phyloP scores from a whole-genome alignment of 2,888 invertebrate species.

The Temnothorax ravouxi region DNA sequence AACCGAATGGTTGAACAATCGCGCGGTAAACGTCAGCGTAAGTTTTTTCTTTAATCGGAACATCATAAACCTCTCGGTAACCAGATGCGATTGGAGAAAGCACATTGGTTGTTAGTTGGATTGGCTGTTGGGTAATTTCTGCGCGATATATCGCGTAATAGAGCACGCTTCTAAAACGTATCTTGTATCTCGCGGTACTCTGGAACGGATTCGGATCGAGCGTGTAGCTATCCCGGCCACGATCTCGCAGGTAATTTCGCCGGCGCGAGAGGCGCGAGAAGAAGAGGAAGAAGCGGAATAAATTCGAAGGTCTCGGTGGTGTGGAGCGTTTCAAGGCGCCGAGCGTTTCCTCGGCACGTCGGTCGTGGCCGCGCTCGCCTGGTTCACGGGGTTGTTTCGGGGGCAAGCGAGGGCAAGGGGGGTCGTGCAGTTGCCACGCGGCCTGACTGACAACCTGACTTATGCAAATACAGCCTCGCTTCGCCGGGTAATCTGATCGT shows the following conservation, averaged over 20 bases:
- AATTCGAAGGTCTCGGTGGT: conserved; percentile 51
- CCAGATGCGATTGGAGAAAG: conserved; percentile 50
- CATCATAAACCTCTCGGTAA: not conserved
- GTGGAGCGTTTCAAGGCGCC: conserved; percentile 54
- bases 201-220: conserved; percentile 40
- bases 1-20: conserved; percentile 2
- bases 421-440: conserved; percentile 85
- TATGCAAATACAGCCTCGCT: conserved; percentile 85
- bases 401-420: conserved; percentile 77
- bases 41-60: conserved; percentile 14
- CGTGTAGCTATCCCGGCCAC: conserved; percentile 51
- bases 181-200: conserved; percentile 37
- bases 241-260: conserved; percentile 47
- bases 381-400: conserved; percentile 71
- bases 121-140: conserved; percentile 37
- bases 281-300: conserved; percentile 46
- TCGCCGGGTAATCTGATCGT: conserved; percentile 78
- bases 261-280: conserved; percentile 21
- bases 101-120: conserved; percentile 15
- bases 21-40: conserved; percentile 10
- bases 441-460: conserved; percentile 86
- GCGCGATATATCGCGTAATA: conserved; percentile 47
- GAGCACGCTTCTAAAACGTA: conserved; percentile 43
- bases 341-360: conserved; percentile 71
- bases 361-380: conserved; percentile 53